phyloP scores from a whole-genome alignment of 1,140 invertebrate species.

The Musca vetustissima region DNA sequence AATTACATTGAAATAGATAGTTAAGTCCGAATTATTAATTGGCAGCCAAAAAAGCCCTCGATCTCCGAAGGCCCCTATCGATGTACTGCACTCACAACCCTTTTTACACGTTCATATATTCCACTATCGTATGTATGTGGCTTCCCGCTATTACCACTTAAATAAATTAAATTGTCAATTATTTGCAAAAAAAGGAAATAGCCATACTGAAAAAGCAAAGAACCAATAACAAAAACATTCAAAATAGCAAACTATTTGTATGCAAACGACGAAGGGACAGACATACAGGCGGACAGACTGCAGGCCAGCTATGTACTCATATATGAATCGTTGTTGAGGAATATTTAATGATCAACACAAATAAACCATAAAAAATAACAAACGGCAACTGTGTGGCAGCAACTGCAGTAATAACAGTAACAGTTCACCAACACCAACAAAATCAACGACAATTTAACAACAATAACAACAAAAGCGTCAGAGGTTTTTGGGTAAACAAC shows the following conservation, averaged over 20 bases:
- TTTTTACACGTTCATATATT: too few relatives aligned
- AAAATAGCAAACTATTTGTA: not conserved
- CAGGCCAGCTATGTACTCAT: too few relatives aligned
- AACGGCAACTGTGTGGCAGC: not conserved
- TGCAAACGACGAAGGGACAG: too few relatives aligned
- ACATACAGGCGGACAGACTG: not conserved
- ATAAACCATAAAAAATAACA: slow-evolving; percentile 10
- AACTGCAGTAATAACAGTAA: slow-evolving; percentile 8
- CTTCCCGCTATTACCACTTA: slow-evolving; percentile 11
- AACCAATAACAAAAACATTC: not conserved
- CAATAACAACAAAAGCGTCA: not conserved
- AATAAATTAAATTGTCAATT: slow-evolving; percentile 27
- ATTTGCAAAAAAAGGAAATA: slow-evolving; percentile 16
- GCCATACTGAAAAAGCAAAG: slow-evolving; percentile 2
- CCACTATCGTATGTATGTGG: too few relatives aligned
- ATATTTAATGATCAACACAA: slow-evolving; percentile 22
- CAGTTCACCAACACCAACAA: not conserved
- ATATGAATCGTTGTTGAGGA: not conserved
- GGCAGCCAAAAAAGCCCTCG: too few relatives aligned
- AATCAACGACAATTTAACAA: not conserved
- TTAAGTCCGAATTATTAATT: too few relatives aligned
- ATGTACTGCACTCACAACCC: too few relatives aligned
- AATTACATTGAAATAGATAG: too few relatives aligned
- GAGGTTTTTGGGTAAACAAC: slow-evolving; percentile 9
- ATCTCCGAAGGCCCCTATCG: too few relatives aligned